These are phyloP conservation scores for Drosophila triauraria DNA, from an alignment of 1,140 invertebrate species.

Conservation along the genomic window DNA sequence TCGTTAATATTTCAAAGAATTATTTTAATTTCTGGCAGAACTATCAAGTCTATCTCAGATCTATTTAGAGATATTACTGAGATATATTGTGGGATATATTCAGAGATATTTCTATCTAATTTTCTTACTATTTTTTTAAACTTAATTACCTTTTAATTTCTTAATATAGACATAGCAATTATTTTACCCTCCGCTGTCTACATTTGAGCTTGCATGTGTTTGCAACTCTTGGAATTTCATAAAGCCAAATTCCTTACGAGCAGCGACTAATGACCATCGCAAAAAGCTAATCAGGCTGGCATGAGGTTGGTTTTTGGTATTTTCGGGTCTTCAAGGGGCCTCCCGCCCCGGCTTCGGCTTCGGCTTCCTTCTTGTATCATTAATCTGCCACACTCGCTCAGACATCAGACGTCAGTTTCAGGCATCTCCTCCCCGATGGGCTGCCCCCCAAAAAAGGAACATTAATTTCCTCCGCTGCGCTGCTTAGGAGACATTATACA, in stretches of 20 bases:
- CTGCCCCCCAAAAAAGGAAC: constrained; percentile 71
- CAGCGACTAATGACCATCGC: constrained; percentile 76
- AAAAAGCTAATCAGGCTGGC: constrained; percentile 68
- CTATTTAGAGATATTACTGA: no score
- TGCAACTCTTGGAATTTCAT: constrained; percentile 52
- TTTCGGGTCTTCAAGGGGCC: constrained; percentile 1
- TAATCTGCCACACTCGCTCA: constrained; percentile 75
- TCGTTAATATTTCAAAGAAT: no score
- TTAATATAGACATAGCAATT: no score
- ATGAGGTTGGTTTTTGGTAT: constrained; percentile 31
- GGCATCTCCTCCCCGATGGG: constrained; percentile 49
- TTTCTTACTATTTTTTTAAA: no score
- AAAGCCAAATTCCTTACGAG: constrained; percentile 68
- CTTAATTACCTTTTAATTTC: no score
- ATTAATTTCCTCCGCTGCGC: constrained; percentile 74
- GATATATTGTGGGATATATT: no score
- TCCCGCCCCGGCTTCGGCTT: neutral
- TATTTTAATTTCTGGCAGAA: no score
- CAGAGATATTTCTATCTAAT: no score
- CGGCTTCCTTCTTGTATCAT: constrained; percentile 51
- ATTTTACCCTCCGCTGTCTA: neutral
- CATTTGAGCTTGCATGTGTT: constrained; percentile 7
- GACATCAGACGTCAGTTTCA: constrained; percentile 68
- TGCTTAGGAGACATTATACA: constrained; percentile 58
- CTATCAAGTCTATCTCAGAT: no score